These are phyloP conservation scores for Mareca penelope DNA, from an alignment of 2,797 vertebrate genomes.

Conservation along the genomic window DNA sequence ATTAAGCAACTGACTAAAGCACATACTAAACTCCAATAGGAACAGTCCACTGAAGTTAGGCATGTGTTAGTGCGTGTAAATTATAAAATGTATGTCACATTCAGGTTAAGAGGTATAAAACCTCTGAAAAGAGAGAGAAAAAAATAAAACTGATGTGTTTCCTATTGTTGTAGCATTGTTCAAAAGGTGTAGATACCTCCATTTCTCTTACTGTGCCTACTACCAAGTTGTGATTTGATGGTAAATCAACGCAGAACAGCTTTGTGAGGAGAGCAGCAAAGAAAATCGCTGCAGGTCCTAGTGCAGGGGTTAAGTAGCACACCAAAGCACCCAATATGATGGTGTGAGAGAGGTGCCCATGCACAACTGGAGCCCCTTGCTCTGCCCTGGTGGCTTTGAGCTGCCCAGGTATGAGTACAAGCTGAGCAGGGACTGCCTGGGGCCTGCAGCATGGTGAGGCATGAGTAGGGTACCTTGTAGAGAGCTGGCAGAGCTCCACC, in stretches of 20 bases:
- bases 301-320: background rate
- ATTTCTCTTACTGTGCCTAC: background rate
- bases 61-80: background rate
- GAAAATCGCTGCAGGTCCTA: background rate
- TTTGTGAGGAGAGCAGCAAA: background rate
- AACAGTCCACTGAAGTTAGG: constrained; percentile 15
- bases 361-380: background rate
- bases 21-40: constrained; percentile 1
- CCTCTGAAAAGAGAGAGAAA: background rate
- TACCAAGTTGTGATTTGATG: background rate
- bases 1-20: constrained; percentile 2
- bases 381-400: background rate
- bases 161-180: background rate
- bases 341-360: background rate
- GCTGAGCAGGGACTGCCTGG: background rate
- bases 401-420: fast-evolving
- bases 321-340: fast-evolving
- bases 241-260: background rate
- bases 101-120: background rate
- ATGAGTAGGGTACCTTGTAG: background rate
- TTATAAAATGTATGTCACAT: background rate
- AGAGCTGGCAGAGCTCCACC: background rate
- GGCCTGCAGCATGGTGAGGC: background rate
- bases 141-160: background rate
- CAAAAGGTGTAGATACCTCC: background rate